These are phyloP conservation scores for Pararge aegeria DNA, from an alignment of 1,140 invertebrate species.

Conservation along the genomic window DNA sequence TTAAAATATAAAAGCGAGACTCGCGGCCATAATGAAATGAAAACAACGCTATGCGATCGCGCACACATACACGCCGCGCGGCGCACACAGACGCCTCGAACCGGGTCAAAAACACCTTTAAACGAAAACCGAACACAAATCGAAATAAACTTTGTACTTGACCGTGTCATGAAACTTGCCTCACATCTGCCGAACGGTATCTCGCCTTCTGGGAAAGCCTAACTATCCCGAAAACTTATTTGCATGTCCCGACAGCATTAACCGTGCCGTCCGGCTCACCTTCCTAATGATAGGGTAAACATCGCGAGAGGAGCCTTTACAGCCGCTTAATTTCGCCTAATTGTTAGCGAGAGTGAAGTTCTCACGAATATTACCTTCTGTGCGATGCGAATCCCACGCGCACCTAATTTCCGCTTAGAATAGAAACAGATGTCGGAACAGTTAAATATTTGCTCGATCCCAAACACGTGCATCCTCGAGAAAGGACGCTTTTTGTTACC, in stretches of 20 bases:
- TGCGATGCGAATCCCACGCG: slow-evolving; percentile 69
- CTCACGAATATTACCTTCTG: slow-evolving; percentile 71
- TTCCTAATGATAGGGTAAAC: slow-evolving; percentile 72
- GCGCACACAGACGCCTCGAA: slow-evolving; percentile 52
- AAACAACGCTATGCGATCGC: slow-evolving; percentile 60
- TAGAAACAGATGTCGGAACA: slow-evolving; percentile 60
- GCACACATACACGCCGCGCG: slow-evolving; percentile 44
- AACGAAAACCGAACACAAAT: slow-evolving; percentile 66
- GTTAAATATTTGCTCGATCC: slow-evolving; percentile 57
- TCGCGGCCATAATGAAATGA: slow-evolving; percentile 73
- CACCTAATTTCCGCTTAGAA: slow-evolving; percentile 58
- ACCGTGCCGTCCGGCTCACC: slow-evolving; percentile 48
- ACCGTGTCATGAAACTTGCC: slow-evolving; percentile 67
- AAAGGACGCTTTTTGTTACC: slow-evolving; percentile 57
- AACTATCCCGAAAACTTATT: slow-evolving; percentile 70
- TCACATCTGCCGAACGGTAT: slow-evolving; percentile 75
- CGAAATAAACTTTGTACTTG: slow-evolving; percentile 71
- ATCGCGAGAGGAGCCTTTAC: slow-evolving; percentile 63
- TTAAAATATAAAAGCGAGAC: slow-evolving; percentile 75
- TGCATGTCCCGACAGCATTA: slow-evolving; percentile 73
- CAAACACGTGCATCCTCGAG: slow-evolving; percentile 45
- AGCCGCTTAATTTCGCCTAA: slow-evolving; percentile 71
- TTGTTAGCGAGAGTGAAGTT: slow-evolving; percentile 65
- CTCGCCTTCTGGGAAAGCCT: slow-evolving; percentile 72
- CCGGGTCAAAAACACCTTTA: slow-evolving; percentile 76